These are phyloP conservation scores for Euura lappo DNA, from an alignment of 1,140 invertebrate species.

Conservation along the genomic window DNA sequence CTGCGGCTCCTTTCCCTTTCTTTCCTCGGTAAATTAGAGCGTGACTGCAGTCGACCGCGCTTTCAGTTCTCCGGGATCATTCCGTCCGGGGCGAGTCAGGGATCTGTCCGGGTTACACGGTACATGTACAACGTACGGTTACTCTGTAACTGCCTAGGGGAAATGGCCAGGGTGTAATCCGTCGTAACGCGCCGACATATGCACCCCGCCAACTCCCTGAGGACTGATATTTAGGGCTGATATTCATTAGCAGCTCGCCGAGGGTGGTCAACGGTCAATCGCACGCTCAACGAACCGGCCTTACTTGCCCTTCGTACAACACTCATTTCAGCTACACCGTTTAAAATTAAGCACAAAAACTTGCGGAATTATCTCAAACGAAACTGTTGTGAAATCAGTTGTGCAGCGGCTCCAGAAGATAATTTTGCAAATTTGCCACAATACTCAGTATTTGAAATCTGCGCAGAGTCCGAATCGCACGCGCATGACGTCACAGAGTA, in stretches of 20 bases:
- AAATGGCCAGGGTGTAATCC: conserved; percentile 45
- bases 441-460: too few relatives aligned
- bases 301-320: not conserved
- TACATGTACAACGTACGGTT: not conserved
- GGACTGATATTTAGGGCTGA: conserved; percentile 61
- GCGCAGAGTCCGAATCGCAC: too few relatives aligned
- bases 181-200: conserved; percentile 54
- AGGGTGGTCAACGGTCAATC: conserved; percentile 21
- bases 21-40: not conserved
- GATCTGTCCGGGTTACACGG: not conserved
- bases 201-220: conserved; percentile 47
- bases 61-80: not conserved
- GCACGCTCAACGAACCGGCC: not conserved
- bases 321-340: too few relatives aligned
- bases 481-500: too few relatives aligned
- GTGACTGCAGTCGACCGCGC: not conserved
- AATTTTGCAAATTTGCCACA: too few relatives aligned
- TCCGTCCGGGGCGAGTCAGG: not conserved
- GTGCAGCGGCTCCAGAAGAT: too few relatives aligned
- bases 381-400: too few relatives aligned
- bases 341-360: too few relatives aligned
- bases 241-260: conserved; percentile 60
- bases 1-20: not conserved
- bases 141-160: conserved; percentile 1
- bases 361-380: too few relatives aligned